Evolutionary conservation across 2,113 vertebrate genomes (phyloP).

Genomic region (Pelobates fuscus): DNA sequence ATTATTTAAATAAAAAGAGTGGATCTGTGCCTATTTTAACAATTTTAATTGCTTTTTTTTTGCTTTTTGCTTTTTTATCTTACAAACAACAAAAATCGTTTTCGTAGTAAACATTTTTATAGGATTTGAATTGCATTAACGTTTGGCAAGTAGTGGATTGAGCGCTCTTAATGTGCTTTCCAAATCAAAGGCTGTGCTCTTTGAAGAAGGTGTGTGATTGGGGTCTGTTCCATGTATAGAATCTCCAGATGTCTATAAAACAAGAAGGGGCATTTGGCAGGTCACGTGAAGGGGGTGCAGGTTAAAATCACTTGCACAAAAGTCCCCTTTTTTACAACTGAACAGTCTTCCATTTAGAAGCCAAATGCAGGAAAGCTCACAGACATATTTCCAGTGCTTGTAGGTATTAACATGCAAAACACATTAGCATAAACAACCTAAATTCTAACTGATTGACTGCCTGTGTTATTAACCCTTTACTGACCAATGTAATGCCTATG

Average conservation of each 20-base stretch:
- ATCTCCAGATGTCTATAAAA: constrained; percentile 94
- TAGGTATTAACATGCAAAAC: neutral
- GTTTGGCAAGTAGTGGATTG: constrained; percentile 66
- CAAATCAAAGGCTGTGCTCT: constrained; percentile 81
- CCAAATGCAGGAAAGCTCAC: neutral
- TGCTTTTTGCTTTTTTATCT: constrained; percentile 28
- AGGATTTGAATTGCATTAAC: constrained; percentile 63
- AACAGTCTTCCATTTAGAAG: constrained; percentile 57
- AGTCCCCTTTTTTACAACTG: constrained; percentile 47
- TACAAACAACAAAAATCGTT: constrained; percentile 49
- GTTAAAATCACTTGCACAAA: constrained; percentile 73
- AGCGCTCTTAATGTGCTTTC: constrained; percentile 71
- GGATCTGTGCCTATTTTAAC: constrained; percentile 4
- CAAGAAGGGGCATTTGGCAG: constrained; percentile 81
- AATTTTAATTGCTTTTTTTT: constrained; percentile 37
- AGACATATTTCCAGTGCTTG: neutral
- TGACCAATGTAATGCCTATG: too few relatives aligned
- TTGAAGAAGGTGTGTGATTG: constrained; percentile 95
- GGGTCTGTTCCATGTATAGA: constrained; percentile 86
- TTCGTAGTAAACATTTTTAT: constrained; percentile 53
- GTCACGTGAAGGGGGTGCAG: constrained; percentile 84
- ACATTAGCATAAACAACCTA: neutral
- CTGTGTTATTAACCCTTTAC: too few relatives aligned
- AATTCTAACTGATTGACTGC: too few relatives aligned
- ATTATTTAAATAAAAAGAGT: constrained; percentile 16